Evolutionary conservation across 2,888 invertebrate genomes (phyloP), one percentile per base, ranked within the genome.

Genomic region (Hemithea aestivaria): DNA sequence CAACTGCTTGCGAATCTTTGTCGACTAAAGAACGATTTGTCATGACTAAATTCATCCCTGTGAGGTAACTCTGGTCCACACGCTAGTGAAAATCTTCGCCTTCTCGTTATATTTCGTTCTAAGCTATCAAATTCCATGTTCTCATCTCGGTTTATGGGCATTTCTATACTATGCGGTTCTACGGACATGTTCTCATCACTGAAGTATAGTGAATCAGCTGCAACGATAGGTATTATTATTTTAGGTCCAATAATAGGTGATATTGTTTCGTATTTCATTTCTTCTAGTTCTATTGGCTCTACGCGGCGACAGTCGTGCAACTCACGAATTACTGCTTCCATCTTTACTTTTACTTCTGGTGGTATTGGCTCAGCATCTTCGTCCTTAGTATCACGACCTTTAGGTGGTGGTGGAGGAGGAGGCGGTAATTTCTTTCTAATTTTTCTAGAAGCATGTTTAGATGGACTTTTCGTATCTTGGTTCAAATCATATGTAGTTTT

Each of bases 281-380:
- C 72, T 58, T 76, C 67, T 35, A 69, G 29, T 47, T 69, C 66
- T 26, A 62, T 65, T 6, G 80, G 66, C 40, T 85, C 84, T n/a
- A 64, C 60, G 45, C 77, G 71, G 36, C 69, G 66, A 51, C 87
- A 87, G 53, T 77, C 71, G 47, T 78, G 80, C 2, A 90, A 66
- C 62, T 90, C 90, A 27, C 85, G 82, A 40, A 90, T 90, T 11
- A 91, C 90, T 6, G 90, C 90, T 55, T 89, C 87, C 90, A 90
- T 90, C 60, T 89, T 90, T 29, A 85, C 77, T 63, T 90, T 90
- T 0, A 90, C 84, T 58, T 89, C 87, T 27, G 82, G 83, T 24
- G 87, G 83, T 38, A 90, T 81, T 32, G 82, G 74, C 48, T 67
- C 70, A 23, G 65, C 60, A 7, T 77, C 75, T 35, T 78, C 74